A percentile compares a stretch with the other conserved stretches of the same genome.
Evolutionary conservation across 2,797 vertebrate species (phyloP).

Genomic region (Sebastes melanostomus): DNA sequence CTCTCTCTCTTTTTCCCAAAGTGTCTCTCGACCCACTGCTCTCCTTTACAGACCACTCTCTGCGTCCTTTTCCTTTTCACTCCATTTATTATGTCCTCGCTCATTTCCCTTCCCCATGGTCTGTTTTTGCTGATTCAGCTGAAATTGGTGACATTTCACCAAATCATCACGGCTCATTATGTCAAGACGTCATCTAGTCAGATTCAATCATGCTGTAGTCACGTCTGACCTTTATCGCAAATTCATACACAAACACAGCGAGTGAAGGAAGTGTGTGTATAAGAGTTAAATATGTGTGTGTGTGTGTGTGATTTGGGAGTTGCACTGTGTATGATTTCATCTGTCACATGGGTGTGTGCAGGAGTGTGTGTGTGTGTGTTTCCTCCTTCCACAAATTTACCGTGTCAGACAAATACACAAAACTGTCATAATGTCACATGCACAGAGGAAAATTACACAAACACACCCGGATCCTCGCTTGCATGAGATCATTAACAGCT

Average conservation of each 20-base stretch:
- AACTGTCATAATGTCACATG: slow-evolving; percentile 26
- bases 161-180: background rate
- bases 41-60: background rate
- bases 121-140: background rate
- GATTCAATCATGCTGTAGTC: background rate
- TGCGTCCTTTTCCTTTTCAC: background rate
- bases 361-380: background rate
- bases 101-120: background rate
- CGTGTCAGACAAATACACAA: background rate
- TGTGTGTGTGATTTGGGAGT: background rate
- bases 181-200: background rate
- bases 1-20: background rate
- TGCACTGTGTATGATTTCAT: background rate
- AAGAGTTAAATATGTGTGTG: background rate
- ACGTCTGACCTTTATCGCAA: background rate
- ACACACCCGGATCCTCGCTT: background rate
- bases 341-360: background rate
- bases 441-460: background rate
- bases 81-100: background rate
- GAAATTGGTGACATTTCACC: slow-evolving; percentile 2
- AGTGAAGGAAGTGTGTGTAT: background rate
- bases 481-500: slow-evolving; percentile 56
- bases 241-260: background rate
- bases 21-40: background rate
- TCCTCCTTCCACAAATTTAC: background rate